phyloP scores from a whole-genome alignment of 2,888 invertebrate species.

The Phania funesta region DNA sequence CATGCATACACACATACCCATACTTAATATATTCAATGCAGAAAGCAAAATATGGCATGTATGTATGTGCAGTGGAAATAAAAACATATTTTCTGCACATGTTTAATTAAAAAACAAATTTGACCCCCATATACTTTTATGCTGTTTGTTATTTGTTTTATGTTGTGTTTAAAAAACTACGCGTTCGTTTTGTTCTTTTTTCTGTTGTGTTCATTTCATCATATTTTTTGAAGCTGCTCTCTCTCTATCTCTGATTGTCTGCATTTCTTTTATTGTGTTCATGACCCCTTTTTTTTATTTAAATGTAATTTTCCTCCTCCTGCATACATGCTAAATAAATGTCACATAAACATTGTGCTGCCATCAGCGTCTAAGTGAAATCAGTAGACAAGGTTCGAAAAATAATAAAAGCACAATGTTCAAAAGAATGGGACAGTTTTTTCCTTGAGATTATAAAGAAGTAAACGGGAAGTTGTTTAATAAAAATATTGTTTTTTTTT shows the following conservation, averaged over 20 bases:
- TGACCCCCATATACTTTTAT: conserved; percentile 24
- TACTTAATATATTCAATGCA: conserved; percentile 12
- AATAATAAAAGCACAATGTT: neutral
- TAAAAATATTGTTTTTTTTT: neutral
- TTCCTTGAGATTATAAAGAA: neutral
- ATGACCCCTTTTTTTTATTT: conserved; percentile 58
- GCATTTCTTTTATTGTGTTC: conserved; percentile 27
- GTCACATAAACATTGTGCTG: conserved; percentile 53
- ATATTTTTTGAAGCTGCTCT: conserved; percentile 9
- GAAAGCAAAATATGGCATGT: neutral
- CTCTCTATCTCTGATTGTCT: conserved; percentile 5
- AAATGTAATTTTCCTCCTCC: conserved; percentile 28
- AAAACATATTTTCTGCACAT: conserved; percentile 63
- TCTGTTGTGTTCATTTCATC: conserved; percentile 16
- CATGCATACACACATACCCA: neutral
- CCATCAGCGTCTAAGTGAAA: conserved; percentile 2
- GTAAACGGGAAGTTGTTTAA: conserved; percentile 11
- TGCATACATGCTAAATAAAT: conserved; percentile 35
- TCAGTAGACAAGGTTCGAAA: neutral
- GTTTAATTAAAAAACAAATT: conserved; percentile 61
- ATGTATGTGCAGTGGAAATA: neutral
- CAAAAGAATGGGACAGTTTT: neutral
- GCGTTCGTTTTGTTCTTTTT: conserved; percentile 4
- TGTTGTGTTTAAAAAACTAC: neutral
- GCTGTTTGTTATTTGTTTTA: conserved; percentile 35